Percentiles rank a stretch among this genome's conserved stretches.
These are phyloP conservation scores for Belonocnema kinseyi DNA, from an alignment of 1,140 invertebrate genomes.

Conservation along the genomic window DNA sequence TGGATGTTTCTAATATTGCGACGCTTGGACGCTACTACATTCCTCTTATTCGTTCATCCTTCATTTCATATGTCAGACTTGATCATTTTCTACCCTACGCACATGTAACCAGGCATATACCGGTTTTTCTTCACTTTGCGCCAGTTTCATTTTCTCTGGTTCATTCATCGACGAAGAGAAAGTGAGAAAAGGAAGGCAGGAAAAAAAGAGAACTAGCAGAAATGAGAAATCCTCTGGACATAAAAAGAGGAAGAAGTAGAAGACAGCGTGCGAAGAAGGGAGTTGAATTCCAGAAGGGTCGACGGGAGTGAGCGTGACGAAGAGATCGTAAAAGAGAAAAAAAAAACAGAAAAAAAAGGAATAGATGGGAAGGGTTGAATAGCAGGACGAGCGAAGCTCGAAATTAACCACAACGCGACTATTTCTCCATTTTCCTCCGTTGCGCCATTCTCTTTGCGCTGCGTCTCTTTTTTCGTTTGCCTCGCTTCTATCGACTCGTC, in stretches of 20 bases:
- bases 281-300: background rate
- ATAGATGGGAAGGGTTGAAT: conserved; percentile 35
- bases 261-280: conserved; percentile 17
- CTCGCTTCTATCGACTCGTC: conserved; percentile 44
- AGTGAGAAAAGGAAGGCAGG: conserved; percentile 5
- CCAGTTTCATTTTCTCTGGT: no score
- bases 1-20: no score
- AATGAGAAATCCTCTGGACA: background rate
- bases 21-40: no score
- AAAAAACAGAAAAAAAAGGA: conserved; percentile 21
- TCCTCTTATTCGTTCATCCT: background rate
- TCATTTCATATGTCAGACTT: conserved; percentile 15
- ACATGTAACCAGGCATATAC: background rate
- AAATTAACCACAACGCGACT: conserved; percentile 59
- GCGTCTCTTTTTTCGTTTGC: conserved; percentile 20
- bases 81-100: conserved; percentile 15
- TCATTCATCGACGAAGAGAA: background rate
- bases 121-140: background rate
- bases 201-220: conserved; percentile 9
- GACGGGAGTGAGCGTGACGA: conserved; percentile 18
- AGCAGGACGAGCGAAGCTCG: conserved; percentile 48
- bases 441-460: conserved; percentile 9
- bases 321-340: background rate
- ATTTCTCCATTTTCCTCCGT: conserved; percentile 40
- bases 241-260: conserved; percentile 23